These are phyloP conservation scores for Conus canariensis DNA, from an alignment of 2,888 invertebrate genomes.

Conservation along the genomic window DNA sequence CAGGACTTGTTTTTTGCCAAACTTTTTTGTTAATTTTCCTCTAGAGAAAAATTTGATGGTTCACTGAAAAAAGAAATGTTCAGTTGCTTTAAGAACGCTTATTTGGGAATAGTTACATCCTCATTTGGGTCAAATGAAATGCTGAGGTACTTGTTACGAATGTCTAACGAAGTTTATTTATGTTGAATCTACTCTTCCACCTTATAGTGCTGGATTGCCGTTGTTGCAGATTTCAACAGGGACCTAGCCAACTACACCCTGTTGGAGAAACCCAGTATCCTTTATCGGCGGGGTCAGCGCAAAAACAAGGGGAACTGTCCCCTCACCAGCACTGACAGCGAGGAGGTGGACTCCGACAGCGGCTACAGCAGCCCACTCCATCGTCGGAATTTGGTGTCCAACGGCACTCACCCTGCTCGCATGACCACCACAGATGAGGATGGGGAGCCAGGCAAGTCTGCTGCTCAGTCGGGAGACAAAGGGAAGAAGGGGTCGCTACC, in stretches of 20 bases:
- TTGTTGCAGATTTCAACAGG: slow-evolving; percentile 72
- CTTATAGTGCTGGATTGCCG: too few relatives aligned
- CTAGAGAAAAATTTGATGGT: too few relatives aligned
- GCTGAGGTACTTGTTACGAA: too few relatives aligned
- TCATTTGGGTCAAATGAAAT: too few relatives aligned
- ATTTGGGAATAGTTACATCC: too few relatives aligned
- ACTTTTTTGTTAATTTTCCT: too few relatives aligned
- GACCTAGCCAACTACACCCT: slow-evolving; percentile 69
- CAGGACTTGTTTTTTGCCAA: too few relatives aligned
- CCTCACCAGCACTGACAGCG: slow-evolving; percentile 41
- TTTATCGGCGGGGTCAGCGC: slow-evolving; percentile 54
- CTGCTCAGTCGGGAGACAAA: background rate
- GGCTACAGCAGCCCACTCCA: slow-evolving; percentile 75
- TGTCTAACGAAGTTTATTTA: too few relatives aligned
- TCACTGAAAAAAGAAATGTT: too few relatives aligned
- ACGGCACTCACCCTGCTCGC: slow-evolving; percentile 57
- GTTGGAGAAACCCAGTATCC: slow-evolving; percentile 68
- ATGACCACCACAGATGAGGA: slow-evolving; percentile 5
- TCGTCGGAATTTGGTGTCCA: slow-evolving; percentile 68
- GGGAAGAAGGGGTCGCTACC: background rate
- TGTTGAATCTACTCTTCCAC: too few relatives aligned
- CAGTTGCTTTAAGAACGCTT: too few relatives aligned
- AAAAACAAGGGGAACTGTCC: slow-evolving; percentile 30
- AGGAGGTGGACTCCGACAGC: slow-evolving; percentile 69
- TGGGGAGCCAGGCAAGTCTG: background rate